Percentiles rank a stretch among this genome's conserved stretches.
Evolutionary conservation across 2,888 invertebrate genomes (phyloP).

Genomic region (Baronia brevicornis): DNA sequence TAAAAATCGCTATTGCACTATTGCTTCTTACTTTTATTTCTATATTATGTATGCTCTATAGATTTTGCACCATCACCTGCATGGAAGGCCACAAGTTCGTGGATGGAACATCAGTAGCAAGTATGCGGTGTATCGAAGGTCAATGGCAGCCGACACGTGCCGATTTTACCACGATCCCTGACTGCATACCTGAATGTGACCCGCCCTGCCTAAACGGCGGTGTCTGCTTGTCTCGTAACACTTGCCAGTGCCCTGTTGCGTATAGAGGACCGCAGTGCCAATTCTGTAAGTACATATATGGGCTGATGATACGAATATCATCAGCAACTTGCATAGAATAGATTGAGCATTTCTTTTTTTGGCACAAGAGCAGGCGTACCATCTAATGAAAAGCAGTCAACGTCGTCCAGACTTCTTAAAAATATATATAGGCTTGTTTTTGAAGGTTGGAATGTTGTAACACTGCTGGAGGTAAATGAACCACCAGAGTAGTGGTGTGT

Average conservation of each 20-base stretch:
- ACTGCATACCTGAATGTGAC: constrained; percentile 79
- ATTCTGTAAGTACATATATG: constrained; percentile 75
- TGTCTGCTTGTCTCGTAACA: constrained; percentile 83
- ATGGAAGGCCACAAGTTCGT: constrained; percentile 80
- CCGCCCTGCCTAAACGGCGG: constrained; percentile 89
- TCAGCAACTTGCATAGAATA: too few species aligned
- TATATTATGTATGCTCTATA: constrained; percentile 30
- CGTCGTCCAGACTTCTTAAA: too few species aligned
- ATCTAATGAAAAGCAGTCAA: too few species aligned
- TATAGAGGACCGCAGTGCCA: constrained; percentile 84
- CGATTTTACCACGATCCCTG: constrained; percentile 78
- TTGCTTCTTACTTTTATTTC: background rate
- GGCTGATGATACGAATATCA: too few species aligned
- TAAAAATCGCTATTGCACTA: too few species aligned
- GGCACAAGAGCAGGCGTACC: too few species aligned
- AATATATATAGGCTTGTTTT: too few species aligned
- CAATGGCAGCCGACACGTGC: constrained; percentile 81
- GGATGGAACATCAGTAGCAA: constrained; percentile 81
- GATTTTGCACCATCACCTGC: constrained; percentile 81
- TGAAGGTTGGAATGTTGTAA: too few species aligned
- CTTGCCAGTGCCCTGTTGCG: constrained; percentile 85
- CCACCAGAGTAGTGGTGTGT: too few species aligned
- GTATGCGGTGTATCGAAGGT: constrained; percentile 81
- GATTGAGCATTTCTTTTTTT: too few species aligned
- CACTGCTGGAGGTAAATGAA: too few species aligned